Conservation (phyloP, 2,888 invertebrate species). For the Julus scanicus region DNA sequence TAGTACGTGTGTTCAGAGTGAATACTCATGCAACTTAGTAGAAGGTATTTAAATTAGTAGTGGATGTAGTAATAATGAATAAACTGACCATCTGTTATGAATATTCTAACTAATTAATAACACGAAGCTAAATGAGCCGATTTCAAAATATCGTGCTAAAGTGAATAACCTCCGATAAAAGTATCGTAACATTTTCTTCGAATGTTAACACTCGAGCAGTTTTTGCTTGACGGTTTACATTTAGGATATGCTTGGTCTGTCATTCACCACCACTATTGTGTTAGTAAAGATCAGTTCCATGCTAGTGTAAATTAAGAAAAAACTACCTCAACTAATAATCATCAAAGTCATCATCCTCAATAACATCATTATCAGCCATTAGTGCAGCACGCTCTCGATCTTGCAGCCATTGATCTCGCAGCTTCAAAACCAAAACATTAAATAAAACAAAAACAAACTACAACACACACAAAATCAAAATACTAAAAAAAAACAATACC, state of each 20-base stretch:
- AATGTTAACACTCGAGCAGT: too few species aligned
- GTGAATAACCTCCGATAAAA: too few species aligned
- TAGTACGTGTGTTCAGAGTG: too few species aligned
- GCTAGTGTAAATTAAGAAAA: conserved; percentile 12
- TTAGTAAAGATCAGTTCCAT: conserved; percentile 16
- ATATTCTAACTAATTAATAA: too few species aligned
- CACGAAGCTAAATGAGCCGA: too few species aligned
- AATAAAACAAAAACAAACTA: conserved; percentile 50
- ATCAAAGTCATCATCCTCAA: conserved; percentile 53
- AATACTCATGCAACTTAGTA: too few species aligned
- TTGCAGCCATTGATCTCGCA: conserved; percentile 51
- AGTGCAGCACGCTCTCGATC: conserved; percentile 48
- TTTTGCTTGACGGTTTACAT: too few species aligned
- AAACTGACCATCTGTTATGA: too few species aligned
- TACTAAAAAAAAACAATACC: background rate
- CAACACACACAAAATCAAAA: conserved; percentile 23
- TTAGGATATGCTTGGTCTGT: background rate
- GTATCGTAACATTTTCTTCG: too few species aligned
- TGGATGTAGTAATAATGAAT: too few species aligned
- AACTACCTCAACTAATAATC: conserved; percentile 54
- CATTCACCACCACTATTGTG: background rate
- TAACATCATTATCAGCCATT: conserved; percentile 25
- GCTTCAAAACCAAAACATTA: conserved; percentile 53
- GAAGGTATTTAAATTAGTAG: too few species aligned
- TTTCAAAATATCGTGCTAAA: too few species aligned